These are phyloP conservation scores for Oreocharis arfaki DNA, from an alignment of 2,113 vertebrate species.

Conservation along the genomic window DNA sequence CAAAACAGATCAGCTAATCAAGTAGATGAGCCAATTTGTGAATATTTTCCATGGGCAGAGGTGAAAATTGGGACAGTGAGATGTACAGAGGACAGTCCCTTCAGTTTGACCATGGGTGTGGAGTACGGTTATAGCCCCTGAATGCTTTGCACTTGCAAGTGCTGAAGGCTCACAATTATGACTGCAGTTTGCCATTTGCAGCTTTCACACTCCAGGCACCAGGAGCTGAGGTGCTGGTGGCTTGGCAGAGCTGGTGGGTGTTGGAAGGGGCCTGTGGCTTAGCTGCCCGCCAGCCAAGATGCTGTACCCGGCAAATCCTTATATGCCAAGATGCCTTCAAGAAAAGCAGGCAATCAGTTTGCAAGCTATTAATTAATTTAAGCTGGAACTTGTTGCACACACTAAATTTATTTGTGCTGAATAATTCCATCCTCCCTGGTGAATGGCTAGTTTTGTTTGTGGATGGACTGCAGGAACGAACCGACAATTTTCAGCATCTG, in stretches of 20 bases:
- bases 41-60: background rate
- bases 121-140: accelerated
- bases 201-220: background rate
- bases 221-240: background rate
- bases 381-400: background rate
- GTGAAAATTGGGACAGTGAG: background rate
- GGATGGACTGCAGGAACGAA: background rate
- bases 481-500: background rate
- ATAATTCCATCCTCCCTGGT: background rate
- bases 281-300: accelerated
- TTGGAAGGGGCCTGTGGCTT: background rate
- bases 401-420: background rate
- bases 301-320: background rate
- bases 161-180: background rate
- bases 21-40: background rate
- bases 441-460: background rate
- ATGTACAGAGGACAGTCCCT: background rate
- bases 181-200: background rate
- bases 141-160: background rate
- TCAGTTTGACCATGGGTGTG: background rate
- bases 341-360: background rate
- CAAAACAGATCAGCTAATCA: background rate
- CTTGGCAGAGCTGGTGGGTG: background rate
- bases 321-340: background rate
- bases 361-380: background rate